Percentiles rank a stretch among this genome's conserved stretches.
Evolutionary conservation across 2,113 vertebrate genomes (phyloP).

Genomic region (Platycercus adscitus): DNA sequence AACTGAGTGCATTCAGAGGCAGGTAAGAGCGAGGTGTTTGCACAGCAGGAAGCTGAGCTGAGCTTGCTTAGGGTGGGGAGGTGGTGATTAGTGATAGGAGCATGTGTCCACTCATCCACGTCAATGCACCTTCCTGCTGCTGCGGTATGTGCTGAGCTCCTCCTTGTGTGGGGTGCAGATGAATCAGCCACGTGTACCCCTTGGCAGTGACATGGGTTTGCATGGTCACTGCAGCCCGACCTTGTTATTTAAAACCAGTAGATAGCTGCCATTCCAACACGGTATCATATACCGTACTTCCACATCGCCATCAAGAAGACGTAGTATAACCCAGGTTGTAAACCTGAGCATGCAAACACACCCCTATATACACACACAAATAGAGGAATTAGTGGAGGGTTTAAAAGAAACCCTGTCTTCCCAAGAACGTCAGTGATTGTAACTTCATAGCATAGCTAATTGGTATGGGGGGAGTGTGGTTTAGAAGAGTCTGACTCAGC

Average conservation of each 20-base stretch:
- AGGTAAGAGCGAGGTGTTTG: background rate
- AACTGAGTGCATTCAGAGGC: rapidly evolving
- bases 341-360: background rate
- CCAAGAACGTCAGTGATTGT: background rate
- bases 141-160: background rate
- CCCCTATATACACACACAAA: rapidly evolving
- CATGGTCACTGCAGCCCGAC: background rate
- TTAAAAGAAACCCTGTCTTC: background rate
- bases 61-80: constrained; percentile 14
- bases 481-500: constrained; percentile 22
- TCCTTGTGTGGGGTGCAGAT: background rate
- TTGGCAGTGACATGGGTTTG: background rate
- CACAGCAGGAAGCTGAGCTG: background rate
- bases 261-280: background rate
- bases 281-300: rapidly evolving
- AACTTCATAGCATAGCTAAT: background rate
- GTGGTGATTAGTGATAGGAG: background rate
- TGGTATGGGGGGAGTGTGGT: background rate
- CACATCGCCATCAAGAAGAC: background rate
- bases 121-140: background rate
- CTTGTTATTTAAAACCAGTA: background rate
- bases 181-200: background rate
- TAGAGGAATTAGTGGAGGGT: background rate
- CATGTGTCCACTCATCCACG: background rate
- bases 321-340: background rate